Evolutionary conservation across 2,113 vertebrate genomes (phyloP).

Genomic region (Scomber colias): DNA sequence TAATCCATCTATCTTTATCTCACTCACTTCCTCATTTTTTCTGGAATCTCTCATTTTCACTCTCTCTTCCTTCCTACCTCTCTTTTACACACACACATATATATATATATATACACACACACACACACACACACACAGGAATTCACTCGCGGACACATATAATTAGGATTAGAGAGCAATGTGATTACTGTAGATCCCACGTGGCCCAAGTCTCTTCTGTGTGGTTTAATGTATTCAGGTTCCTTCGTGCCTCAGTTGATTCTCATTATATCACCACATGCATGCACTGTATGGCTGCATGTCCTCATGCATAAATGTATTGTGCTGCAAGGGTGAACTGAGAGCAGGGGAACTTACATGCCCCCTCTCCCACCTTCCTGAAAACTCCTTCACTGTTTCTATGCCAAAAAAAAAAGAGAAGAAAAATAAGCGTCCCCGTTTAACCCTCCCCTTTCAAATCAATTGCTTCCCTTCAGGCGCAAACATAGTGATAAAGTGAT

Average conservation of each 20-base stretch:
- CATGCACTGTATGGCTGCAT: slow-evolving; percentile 7
- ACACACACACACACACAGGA: slow-evolving; percentile 16
- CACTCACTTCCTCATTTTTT: slow-evolving; percentile 13
- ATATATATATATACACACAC: not conserved
- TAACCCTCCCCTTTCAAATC: too few relatives aligned
- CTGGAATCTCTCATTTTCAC: not conserved
- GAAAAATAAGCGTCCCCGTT: not conserved
- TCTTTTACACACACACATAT: not conserved
- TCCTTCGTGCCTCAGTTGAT: not conserved
- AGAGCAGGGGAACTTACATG: not conserved
- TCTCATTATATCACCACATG: slow-evolving; percentile 12
- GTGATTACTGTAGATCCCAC: slow-evolving; percentile 52
- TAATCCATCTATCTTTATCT: slow-evolving; percentile 26
- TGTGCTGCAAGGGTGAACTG: too few relatives aligned
- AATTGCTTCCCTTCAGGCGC: not conserved
- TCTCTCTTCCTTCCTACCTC: not conserved
- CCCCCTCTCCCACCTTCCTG: not conserved
- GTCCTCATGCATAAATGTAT: not conserved
- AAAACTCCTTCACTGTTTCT: not conserved
- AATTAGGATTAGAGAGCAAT: slow-evolving; percentile 57
- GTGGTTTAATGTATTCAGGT: too few relatives aligned
- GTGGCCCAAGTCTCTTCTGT: not conserved
- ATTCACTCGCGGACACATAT: slow-evolving; percentile 23
- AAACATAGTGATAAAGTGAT: not conserved
- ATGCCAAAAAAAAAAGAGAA: too few relatives aligned